Evolutionary conservation across 2,888 invertebrate genomes (phyloP), one percentile per base, ranked within the genome.

Genomic region (Pocota personata): DNA sequence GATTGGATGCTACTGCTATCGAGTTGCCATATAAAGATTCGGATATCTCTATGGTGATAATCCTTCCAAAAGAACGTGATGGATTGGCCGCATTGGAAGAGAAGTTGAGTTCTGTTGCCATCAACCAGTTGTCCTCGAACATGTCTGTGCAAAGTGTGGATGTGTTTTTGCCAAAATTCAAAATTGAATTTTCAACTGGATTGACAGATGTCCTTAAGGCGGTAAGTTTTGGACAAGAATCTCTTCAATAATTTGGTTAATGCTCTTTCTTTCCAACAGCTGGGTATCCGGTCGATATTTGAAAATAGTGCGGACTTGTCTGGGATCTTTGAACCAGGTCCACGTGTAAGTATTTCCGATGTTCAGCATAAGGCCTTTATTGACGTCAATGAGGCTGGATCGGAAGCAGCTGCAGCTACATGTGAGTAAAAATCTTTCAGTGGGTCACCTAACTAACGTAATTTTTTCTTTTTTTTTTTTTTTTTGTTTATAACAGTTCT

Each of bases 381-480:
- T 87, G 96, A 96, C 90, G 96, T 97, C 0, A 96, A 97, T 90
- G 98, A 98, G 90, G 96, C 97, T 89, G 98, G 98, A 0, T 96
- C 96, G 0, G 97, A 97, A 91, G 97, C 97, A 0, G 97, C 97
- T 8, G 97, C 97, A 0, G 97, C 96, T 16, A 97, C 97, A 35
- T 88, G 92, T 92, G 88, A 89, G 89, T 62, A 40, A 10, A 32
- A 64, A 52, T 12, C 14, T 7, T n/a, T 52, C 24, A 50, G 27
- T 32, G 24, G 6, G 4, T 16, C 24, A 52, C 19, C n/a, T 37
- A n/a, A n/a, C 8, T 3, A 43, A 14, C 43, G 55, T 37, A 19
- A 4, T 37, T n/a, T n/a, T n/a, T n/a, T n/a, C n/a, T n/a, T n/a
- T n/a, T 12, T 37, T n/a, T 50, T 5, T 4, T 30, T 4, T 8